These are phyloP conservation scores for Magallana angulata DNA, from an alignment of 1,140 invertebrate species.

Conservation along the genomic window DNA sequence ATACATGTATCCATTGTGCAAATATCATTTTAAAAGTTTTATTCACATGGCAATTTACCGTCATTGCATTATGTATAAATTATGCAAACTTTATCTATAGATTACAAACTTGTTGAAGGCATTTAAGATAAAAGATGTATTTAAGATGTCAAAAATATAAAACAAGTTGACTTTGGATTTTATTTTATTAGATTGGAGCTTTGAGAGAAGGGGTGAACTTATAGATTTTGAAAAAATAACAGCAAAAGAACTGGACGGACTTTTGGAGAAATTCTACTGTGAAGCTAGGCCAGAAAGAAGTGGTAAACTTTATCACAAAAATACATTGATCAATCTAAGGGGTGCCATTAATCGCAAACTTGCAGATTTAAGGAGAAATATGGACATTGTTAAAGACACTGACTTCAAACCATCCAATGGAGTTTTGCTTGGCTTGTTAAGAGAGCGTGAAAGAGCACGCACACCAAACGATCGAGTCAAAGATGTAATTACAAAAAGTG, in stretches of 20 bases:
- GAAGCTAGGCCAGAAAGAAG: slow-evolving; percentile 22
- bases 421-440: slow-evolving; percentile 28
- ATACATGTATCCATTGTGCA: neutral
- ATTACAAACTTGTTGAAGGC: neutral
- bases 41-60: neutral
- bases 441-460: neutral
- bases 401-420: slow-evolving; percentile 33
- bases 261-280: slow-evolving; percentile 30
- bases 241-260: neutral
- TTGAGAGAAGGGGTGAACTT: neutral
- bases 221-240: slow-evolving; percentile 9
- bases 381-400: slow-evolving; percentile 42
- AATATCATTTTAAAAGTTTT: neutral
- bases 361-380: slow-evolving; percentile 17
- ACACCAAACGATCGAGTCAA: neutral
- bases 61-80: neutral
- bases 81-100: neutral
- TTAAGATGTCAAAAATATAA: too few species aligned
- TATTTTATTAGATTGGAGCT: slow-evolving; percentile 35
- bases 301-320: slow-evolving; percentile 20
- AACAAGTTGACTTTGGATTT: too few species aligned
- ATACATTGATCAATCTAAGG: slow-evolving; percentile 22
- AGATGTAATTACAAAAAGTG: slow-evolving; percentile 29
- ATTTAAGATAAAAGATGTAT: neutral
- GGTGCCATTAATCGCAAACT: slow-evolving; percentile 40